Base-by-base conservation (phyloP, 1,140 invertebrate species). In the Saccostrea glomerata region DNA sequence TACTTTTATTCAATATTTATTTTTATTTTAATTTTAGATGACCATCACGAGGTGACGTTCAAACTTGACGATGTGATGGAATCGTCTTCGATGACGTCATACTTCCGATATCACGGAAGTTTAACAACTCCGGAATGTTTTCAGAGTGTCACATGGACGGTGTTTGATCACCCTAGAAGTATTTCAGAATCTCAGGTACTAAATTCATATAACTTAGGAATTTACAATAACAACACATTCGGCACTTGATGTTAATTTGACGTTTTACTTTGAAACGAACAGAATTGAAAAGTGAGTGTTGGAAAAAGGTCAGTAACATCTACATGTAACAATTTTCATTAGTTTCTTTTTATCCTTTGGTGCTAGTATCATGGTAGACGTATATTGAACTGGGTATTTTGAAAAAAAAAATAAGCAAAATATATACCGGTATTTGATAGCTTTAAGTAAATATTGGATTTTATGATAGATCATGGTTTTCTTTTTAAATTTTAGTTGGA, bases 111-210 rank as follows among this genome's bases (percentile, higher is more conserved):
- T 90, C 87, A 95, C 0, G 97, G 97, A 5, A 97, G 97, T 0
- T 93, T 97, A 70, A 97, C 97, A 1, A 97, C 97, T 1, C 97
- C 97, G 1, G 94, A 93, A 5, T 97, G 97, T 90, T 95, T 96
- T 56, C 97, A 97, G 93, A 95, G 95, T 12, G 97, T 97, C 1
- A 96, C 96, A 1, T 97, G 97, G 97, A 97, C 97, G 9, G 95
- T 97, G 6, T 95, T 97, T 82, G 95, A 96, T 0, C 94, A 97
- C 86, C 96, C 97, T 0, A 96, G 97, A n/a, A 94, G 96, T 55
- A 95, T 98, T 84, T 97, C 97, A 0, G 96, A 97, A 90, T 94
- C 96, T 55, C 97, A 98, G 96, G 98, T 98, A 84, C 17, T 47
- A 7, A 47, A 3, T 3, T 47, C 47, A 47, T 9, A 47, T 47